Percentiles rank a stretch among this genome's conserved stretches.
Conservation (phyloP, 1,140 invertebrate species). For the Monomorium pharaonis region DNA sequence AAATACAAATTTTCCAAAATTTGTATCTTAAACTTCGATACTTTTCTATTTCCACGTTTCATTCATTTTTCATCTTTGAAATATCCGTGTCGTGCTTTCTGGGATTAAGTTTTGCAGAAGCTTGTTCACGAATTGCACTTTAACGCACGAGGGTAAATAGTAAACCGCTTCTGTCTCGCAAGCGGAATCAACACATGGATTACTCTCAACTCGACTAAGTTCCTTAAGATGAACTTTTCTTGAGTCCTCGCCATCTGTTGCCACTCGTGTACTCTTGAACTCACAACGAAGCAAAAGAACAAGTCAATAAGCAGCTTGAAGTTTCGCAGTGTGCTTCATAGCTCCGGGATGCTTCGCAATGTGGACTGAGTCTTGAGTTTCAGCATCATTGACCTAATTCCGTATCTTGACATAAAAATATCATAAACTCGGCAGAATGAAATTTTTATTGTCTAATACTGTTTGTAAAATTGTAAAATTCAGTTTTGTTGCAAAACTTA, state of each 20-base stretch:
- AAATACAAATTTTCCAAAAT: not conserved
- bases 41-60: not conserved
- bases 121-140: slow-evolving; percentile 19
- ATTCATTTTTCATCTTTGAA: not conserved
- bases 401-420: slow-evolving; percentile 9
- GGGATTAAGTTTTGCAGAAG: slow-evolving; percentile 1
- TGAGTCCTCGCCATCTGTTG: slow-evolving; percentile 48
- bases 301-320: slow-evolving; percentile 58
- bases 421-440: not conserved
- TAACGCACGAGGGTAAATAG: slow-evolving; percentile 21
- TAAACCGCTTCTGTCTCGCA: slow-evolving; percentile 25
- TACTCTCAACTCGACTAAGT: slow-evolving; percentile 37
- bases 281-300: slow-evolving; percentile 47
- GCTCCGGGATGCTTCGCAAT: slow-evolving; percentile 7
- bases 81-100: not conserved
- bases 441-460: not conserved
- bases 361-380: slow-evolving; percentile 43
- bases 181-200: slow-evolving; percentile 36
- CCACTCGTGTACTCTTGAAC: slow-evolving; percentile 51
- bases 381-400: slow-evolving; percentile 50
- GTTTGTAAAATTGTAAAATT: not conserved
- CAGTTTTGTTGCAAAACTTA: not conserved
- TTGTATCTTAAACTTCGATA: not conserved
- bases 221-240: slow-evolving; percentile 53
- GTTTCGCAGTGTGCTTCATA: slow-evolving; percentile 28